These are phyloP conservation scores for Uria lomvia DNA, from an alignment of 2,113 vertebrate genomes.

Conservation along the genomic window DNA sequence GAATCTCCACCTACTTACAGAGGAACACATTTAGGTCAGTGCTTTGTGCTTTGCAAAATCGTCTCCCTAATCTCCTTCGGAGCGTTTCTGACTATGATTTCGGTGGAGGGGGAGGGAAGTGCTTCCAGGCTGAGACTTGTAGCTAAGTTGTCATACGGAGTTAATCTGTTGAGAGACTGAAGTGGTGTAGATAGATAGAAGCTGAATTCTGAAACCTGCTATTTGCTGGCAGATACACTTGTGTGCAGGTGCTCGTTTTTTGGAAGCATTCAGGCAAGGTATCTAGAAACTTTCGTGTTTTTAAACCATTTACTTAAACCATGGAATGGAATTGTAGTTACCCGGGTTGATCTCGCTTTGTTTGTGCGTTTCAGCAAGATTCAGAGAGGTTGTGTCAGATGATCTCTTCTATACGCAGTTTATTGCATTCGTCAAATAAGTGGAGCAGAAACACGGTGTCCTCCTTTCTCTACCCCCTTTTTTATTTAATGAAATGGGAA, in stretches of 20 bases:
- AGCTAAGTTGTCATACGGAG: not conserved
- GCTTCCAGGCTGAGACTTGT: conserved; percentile 24
- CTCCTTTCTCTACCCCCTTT: not conserved
- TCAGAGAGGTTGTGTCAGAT: conserved; percentile 21
- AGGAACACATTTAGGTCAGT: conserved; percentile 33
- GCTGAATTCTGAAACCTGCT: not conserved
- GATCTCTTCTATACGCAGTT: not conserved
- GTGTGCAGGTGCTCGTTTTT: not conserved
- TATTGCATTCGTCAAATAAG: conserved; percentile 11
- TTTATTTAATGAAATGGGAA: conserved; percentile 27
- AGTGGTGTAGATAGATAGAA: not conserved
- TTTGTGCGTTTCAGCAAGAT: not conserved
- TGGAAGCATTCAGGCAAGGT: not conserved
- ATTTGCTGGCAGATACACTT: not conserved
- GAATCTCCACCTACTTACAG: not conserved
- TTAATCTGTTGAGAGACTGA: conserved; percentile 20
- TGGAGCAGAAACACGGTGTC: not conserved
- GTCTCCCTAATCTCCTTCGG: not conserved
- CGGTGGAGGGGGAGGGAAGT: not conserved
- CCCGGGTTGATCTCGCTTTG: not conserved
- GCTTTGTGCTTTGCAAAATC: not conserved
- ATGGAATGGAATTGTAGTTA: not conserved
- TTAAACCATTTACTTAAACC: not conserved
- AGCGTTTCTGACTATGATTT: conserved; percentile 28
- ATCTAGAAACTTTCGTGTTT: not conserved